Percentiles rank a stretch among this genome's conserved stretches.
phyloP scores from a whole-genome alignment of 2,113 vertebrate genomes.

The Argyrosomus japonicus region DNA sequence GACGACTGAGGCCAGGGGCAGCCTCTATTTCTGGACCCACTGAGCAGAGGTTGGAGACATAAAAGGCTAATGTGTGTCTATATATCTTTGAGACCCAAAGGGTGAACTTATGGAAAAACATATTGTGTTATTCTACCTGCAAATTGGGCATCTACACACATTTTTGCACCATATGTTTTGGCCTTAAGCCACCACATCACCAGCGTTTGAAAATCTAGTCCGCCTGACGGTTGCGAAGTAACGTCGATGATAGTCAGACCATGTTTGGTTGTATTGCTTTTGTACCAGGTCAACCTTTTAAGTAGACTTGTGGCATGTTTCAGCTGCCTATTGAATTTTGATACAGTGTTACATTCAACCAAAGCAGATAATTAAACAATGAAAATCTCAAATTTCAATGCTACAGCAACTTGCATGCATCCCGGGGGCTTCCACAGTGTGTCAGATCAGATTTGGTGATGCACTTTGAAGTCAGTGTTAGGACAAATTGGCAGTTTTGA shows the following conservation, averaged over 20 bases:
- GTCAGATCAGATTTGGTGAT: constrained; percentile 42
- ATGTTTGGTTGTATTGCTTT: background rate
- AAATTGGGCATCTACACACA: background rate
- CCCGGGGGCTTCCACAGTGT: background rate
- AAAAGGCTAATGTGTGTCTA: constrained; percentile 53
- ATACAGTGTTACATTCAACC: background rate
- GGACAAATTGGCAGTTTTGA: constrained; percentile 45
- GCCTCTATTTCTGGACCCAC: constrained; percentile 71
- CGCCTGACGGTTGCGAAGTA: background rate
- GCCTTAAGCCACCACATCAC: background rate
- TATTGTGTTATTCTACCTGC: background rate
- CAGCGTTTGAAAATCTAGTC: background rate
- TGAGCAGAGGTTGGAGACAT: constrained; percentile 42
- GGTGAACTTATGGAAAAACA: background rate
- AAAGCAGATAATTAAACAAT: constrained; percentile 5
- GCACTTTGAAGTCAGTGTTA: constrained; percentile 41
- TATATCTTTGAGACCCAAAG: constrained; percentile 6
- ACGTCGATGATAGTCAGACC: background rate
- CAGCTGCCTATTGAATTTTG: background rate
- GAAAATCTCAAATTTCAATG: background rate
- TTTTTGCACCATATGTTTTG: background rate
- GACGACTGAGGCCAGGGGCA: constrained; percentile 36
- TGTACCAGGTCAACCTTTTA: background rate
- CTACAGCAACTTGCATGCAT: background rate
- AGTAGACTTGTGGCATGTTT: background rate